Evolutionary conservation across 2,888 invertebrate species (phyloP).

Genomic region (Rhamnusium bicolor): DNA sequence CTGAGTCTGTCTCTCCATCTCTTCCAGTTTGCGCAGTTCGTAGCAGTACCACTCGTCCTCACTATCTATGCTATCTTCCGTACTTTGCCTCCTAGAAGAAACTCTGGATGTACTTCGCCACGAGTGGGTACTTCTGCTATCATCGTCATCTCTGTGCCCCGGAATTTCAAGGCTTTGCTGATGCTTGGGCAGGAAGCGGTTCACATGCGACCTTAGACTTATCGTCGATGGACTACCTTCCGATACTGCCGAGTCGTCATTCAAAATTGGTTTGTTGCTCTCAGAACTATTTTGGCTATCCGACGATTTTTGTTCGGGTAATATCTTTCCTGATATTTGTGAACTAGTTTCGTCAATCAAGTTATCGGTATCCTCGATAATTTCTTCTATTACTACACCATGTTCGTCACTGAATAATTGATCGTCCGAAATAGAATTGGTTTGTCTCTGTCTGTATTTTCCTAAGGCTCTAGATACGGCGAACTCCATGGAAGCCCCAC

Average conservation of each 20-base stretch:
- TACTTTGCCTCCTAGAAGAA: slow-evolving; percentile 90
- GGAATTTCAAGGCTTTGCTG: slow-evolving; percentile 89
- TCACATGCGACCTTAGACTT: slow-evolving; percentile 75
- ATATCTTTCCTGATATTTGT: slow-evolving; percentile 38
- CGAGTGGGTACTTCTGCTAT: slow-evolving; percentile 89
- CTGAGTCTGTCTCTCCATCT: slow-evolving; percentile 85
- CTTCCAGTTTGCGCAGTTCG: slow-evolving; percentile 88
- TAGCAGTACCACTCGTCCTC: slow-evolving; percentile 96
- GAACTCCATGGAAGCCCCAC: slow-evolving; percentile 86
- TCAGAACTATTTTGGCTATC: slow-evolving; percentile 63
- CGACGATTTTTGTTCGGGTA: slow-evolving; percentile 62
- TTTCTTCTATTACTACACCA: slow-evolving; percentile 60
- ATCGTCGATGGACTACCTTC: slow-evolving; percentile 80
- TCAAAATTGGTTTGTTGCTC: slow-evolving; percentile 45
- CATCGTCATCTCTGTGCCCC: slow-evolving; percentile 85
- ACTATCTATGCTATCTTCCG: slow-evolving; percentile 93
- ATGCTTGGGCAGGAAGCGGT: slow-evolving; percentile 78
- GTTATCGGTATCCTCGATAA: slow-evolving; percentile 52
- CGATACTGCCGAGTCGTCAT: slow-evolving; percentile 73
- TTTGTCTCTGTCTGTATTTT: slow-evolving; percentile 83
- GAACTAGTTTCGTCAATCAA: slow-evolving; percentile 38
- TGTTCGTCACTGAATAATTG: slow-evolving; percentile 69
- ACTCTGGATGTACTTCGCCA: slow-evolving; percentile 89
- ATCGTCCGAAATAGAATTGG: slow-evolving; percentile 82
- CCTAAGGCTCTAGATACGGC: slow-evolving; percentile 87